Evolutionary conservation across 2,113 vertebrate genomes (phyloP), one percentile per base, ranked within the genome.

Genomic region (Mormyrus lacerda): DNA sequence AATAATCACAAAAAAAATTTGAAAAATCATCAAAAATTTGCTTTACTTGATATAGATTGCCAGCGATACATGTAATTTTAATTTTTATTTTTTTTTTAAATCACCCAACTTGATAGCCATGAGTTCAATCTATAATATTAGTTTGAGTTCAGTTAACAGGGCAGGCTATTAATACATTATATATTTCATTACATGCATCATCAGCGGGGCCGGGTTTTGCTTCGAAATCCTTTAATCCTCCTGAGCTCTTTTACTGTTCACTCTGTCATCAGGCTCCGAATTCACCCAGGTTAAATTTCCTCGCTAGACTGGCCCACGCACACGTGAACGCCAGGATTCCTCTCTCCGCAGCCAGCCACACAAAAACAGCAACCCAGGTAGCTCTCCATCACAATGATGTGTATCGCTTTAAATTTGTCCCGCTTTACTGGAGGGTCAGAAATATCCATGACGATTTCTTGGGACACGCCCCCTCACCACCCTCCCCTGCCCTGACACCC

Each of bases 171-270:
- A 92, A 90, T 91, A 89, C 90, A 90, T 92, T 92, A 90, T 92
- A 58, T 50, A 89, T 92, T 91, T 93, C 89, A 92, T 92, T 90
- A 90, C 90, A 91, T 92, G 91, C 91, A 90, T 90, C 90, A 90
- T 53, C 90, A 87, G 47, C 15, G 84, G 31, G 90, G 89, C 88
- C 89, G 90, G 51, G 73, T 55, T 65, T 89, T 87, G 87, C 65
- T 31, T 88, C 79, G 82, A 90, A 91, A 91, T 91, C 91, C 90
- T 87, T 65, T 92, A 93, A 93, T 92, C 92, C 91, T 90, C 39
- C 47, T 21, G 85, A 89, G 88, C 42, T 89, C 90, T 89, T 89
- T 90, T 89, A 79, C 76, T 39, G 35, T 89, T 88, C 88, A 39
- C 86, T 89, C 17, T 69, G 85, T 87, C 35, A 19, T 44, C 35